These are phyloP conservation scores for Limanda limanda DNA, from an alignment of 2,113 vertebrate species.

Conservation along the genomic window DNA sequence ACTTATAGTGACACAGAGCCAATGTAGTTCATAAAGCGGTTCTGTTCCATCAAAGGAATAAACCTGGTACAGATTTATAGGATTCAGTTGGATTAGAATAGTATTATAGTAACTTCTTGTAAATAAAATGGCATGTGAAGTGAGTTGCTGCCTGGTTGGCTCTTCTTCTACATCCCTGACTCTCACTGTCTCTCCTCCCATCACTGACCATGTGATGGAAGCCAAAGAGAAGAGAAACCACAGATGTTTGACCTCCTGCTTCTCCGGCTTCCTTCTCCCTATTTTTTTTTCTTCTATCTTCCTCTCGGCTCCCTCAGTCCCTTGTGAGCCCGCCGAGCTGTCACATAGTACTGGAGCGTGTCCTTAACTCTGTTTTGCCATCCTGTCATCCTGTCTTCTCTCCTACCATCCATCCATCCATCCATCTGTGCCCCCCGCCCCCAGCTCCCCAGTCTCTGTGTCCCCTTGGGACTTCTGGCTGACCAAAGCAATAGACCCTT, in stretches of 20 bases:
- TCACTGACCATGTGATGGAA: slow-evolving; percentile 50
- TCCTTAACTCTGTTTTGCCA: slow-evolving; percentile 78
- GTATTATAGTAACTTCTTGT: not conserved
- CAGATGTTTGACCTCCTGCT: slow-evolving; percentile 69
- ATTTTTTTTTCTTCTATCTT: slow-evolving; percentile 27
- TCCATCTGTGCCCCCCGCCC: slow-evolving; percentile 24
- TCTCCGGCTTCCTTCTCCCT: slow-evolving; percentile 31
- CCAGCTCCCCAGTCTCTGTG: slow-evolving; percentile 13
- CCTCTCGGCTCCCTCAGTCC: slow-evolving; percentile 40
- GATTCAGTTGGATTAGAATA: not conserved
- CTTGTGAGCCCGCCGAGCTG: slow-evolving; percentile 56
- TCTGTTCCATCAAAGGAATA: not conserved
- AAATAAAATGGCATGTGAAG: not conserved
- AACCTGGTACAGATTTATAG: not conserved
- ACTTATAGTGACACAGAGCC: not conserved
- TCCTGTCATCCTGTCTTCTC: slow-evolving; percentile 76
- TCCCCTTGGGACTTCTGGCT: slow-evolving; percentile 62
- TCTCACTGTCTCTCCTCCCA: slow-evolving; percentile 34
- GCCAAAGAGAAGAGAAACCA: slow-evolving; percentile 37
- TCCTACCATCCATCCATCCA: slow-evolving; percentile 53
- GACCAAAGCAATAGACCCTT: slow-evolving; percentile 52
- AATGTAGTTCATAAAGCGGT: not conserved
- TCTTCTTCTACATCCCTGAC: slow-evolving; percentile 15
- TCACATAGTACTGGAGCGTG: slow-evolving; percentile 73
- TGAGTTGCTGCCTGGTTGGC: slow-evolving; percentile 4